These are phyloP conservation scores for Trichomalopsis sarcophagae DNA, from an alignment of 1,140 invertebrate species.

Conservation along the genomic window DNA sequence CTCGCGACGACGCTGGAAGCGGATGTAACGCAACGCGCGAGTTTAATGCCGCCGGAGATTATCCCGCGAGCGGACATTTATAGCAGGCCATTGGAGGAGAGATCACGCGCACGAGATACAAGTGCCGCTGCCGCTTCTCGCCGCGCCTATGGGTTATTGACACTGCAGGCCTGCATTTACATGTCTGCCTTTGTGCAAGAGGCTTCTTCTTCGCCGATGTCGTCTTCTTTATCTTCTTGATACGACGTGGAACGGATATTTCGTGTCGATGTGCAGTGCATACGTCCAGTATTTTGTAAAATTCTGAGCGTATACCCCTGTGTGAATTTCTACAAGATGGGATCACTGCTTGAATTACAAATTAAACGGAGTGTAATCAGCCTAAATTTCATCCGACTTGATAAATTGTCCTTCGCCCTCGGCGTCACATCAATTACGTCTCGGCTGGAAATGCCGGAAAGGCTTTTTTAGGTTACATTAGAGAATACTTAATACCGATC, in stretches of 20 bases:
- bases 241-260: background rate
- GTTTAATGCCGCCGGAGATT: slow-evolving; percentile 24
- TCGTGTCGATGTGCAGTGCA: no score
- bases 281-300: no score
- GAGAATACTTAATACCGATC: background rate
- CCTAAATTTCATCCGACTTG: no score
- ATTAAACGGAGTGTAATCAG: no score
- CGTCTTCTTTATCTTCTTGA: background rate
- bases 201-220: background rate
- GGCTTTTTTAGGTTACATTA: background rate
- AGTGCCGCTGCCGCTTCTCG: background rate
- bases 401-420: no score
- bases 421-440: no score
- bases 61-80: slow-evolving; percentile 47
- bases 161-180: slow-evolving; percentile 8
- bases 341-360: no score
- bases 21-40: slow-evolving; percentile 2
- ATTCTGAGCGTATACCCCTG: no score
- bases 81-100: slow-evolving; percentile 46
- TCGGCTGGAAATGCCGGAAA: background rate
- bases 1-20: background rate
- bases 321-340: no score
- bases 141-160: slow-evolving; percentile 26
- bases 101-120: slow-evolving; percentile 41
- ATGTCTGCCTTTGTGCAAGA: slow-evolving; percentile 4